Evolutionary conservation across 1,140 invertebrate genomes (phyloP).

Genomic region (Atta texana): DNA sequence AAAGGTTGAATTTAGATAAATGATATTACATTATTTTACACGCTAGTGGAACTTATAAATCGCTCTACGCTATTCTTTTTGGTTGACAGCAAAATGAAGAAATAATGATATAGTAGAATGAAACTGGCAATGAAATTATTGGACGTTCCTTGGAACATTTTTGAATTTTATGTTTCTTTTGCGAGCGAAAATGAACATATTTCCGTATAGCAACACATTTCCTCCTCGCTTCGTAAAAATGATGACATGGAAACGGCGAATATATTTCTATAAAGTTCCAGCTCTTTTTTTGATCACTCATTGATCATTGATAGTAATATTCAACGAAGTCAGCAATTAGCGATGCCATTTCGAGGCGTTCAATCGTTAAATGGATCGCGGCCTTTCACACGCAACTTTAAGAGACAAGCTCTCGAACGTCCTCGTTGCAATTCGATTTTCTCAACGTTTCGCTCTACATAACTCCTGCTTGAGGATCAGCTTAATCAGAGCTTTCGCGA

Average conservation of each 20-base stretch:
- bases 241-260: neutral
- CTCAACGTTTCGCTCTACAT: neutral
- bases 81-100: neutral
- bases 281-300: neutral
- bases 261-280: slow-evolving; percentile 38
- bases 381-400: neutral
- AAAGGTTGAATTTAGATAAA: slow-evolving; percentile 11
- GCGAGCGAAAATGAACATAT: neutral
- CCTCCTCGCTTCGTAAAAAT: neutral
- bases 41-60: slow-evolving; percentile 3
- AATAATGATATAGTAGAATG: neutral
- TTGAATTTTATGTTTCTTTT: neutral
- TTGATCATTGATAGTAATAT: slow-evolving; percentile 12
- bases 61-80: neutral
- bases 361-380: slow-evolving; percentile 54
- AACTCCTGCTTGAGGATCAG: neutral
- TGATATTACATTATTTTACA: neutral
- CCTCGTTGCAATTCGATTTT: slow-evolving; percentile 27
- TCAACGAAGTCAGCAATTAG: slow-evolving; percentile 51
- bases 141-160: neutral
- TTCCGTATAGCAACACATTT: neutral
- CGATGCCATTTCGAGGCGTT: slow-evolving; percentile 42
- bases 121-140: neutral
- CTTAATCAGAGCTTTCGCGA: neutral
- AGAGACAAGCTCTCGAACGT: neutral